Evolutionary conservation across 2,797 vertebrate genomes (phyloP).

Genomic region (Semotilus atromaculatus): DNA sequence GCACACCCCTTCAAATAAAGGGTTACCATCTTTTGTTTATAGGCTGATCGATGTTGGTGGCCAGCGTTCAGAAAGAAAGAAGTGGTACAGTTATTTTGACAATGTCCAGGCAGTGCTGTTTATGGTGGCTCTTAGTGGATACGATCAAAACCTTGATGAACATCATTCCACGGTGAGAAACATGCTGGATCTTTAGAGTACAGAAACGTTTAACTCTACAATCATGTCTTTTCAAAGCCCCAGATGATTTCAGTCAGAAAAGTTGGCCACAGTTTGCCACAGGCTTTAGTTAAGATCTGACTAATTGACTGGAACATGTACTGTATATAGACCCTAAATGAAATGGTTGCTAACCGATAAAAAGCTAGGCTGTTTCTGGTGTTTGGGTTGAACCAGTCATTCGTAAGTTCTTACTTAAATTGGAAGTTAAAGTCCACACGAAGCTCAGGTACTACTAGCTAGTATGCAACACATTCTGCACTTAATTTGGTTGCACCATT

Average conservation of each 20-base stretch:
- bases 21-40: no score
- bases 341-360: background rate
- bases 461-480: background rate
- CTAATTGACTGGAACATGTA: background rate
- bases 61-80: conserved; percentile 72
- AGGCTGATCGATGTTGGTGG: conserved; percentile 77
- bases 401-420: background rate
- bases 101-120: conserved; percentile 74
- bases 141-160: conserved; percentile 68
- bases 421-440: background rate
- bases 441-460: background rate
- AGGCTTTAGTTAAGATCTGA: background rate
- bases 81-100: conserved; percentile 81
- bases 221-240: background rate
- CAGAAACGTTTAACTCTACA: background rate
- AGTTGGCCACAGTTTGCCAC: background rate
- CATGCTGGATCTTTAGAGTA: background rate
- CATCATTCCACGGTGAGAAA: conserved; percentile 65
- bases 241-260: background rate
- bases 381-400: background rate
- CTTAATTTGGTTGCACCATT: background rate
- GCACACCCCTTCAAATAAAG: no score
- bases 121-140: conserved; percentile 76
- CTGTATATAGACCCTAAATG: background rate
- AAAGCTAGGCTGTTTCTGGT: background rate